These are phyloP conservation scores for Drosophila simulans DNA, from an alignment of 1,140 invertebrate species.

Conservation along the genomic window DNA sequence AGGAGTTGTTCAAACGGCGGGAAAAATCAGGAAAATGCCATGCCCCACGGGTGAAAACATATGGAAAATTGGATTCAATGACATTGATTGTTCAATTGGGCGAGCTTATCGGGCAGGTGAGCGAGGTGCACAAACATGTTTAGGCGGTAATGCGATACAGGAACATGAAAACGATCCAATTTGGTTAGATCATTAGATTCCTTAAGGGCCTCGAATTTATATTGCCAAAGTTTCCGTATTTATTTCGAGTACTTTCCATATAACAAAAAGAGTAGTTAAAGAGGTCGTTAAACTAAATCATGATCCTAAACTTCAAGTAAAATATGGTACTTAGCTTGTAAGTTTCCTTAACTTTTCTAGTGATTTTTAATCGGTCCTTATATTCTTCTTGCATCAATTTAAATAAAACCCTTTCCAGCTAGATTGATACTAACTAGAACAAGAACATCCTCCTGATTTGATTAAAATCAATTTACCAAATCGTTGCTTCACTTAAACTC, in stretches of 20 bases:
- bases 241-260: not conserved
- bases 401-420: not conserved
- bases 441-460: slow-evolving; percentile 12
- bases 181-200: slow-evolving; percentile 30
- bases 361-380: no score
- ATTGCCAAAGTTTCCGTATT: not conserved
- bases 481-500: slow-evolving; percentile 1
- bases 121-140: not conserved
- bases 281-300: no score
- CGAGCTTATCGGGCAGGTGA: not conserved
- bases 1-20: slow-evolving; percentile 1
- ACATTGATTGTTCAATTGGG: slow-evolving; percentile 45
- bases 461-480: slow-evolving; percentile 48
- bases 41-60: slow-evolving; percentile 2
- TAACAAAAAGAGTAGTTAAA: no score
- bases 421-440: not conserved
- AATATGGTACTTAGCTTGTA: no score
- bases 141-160: slow-evolving; percentile 34
- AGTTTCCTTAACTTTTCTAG: not conserved
- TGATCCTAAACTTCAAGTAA: no score
- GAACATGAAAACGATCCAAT: slow-evolving; percentile 30
- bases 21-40: slow-evolving; percentile 36
- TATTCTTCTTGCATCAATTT: not conserved
- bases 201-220: no score
- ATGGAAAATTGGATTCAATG: slow-evolving; percentile 40